Percentiles rank a stretch among this genome's conserved stretches.
Conservation (phyloP, 2,888 invertebrate genomes). For the Elysia crispata region DNA sequence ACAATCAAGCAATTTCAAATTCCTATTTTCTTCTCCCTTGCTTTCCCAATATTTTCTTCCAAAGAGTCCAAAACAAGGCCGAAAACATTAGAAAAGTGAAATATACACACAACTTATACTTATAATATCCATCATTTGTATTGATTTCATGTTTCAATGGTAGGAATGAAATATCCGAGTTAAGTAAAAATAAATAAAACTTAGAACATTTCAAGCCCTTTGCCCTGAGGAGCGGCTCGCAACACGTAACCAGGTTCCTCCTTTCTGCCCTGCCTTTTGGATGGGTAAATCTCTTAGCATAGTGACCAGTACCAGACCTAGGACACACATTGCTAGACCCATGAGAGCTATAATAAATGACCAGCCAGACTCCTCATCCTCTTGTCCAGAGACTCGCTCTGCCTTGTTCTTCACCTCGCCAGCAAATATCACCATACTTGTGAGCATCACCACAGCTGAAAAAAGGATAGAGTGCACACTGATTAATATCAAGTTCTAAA, state of each 20-base stretch:
- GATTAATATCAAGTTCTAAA: too few species aligned
- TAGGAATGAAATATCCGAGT: too few species aligned
- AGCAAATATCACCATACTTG: conserved; percentile 47
- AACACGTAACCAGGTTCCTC: conserved; percentile 31
- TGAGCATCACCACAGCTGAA: conserved; percentile 48
- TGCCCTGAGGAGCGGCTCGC: neutral
- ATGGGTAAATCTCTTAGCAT: conserved; percentile 43
- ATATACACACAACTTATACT: too few species aligned
- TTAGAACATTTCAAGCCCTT: neutral
- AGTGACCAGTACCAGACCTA: conserved; percentile 41
- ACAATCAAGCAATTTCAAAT: too few species aligned
- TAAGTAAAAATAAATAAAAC: too few species aligned
- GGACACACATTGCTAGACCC: conserved; percentile 30
- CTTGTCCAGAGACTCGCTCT: conserved; percentile 45
- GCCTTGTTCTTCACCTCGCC: conserved; percentile 51
- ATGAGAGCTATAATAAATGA: conserved; percentile 44
- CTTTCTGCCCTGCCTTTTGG: neutral
- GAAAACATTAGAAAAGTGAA: too few species aligned
- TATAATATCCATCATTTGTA: too few species aligned
- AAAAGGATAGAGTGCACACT: neutral
- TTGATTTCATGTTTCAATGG: too few species aligned
- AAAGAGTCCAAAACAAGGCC: too few species aligned
- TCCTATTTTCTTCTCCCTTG: too few species aligned
- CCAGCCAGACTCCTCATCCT: conserved; percentile 43
- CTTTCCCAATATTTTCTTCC: too few species aligned